A percentile compares a stretch with the other conserved stretches of the same genome.
phyloP scores from a whole-genome alignment of 2,797 vertebrate genomes.

The Squalus acanthias region DNA sequence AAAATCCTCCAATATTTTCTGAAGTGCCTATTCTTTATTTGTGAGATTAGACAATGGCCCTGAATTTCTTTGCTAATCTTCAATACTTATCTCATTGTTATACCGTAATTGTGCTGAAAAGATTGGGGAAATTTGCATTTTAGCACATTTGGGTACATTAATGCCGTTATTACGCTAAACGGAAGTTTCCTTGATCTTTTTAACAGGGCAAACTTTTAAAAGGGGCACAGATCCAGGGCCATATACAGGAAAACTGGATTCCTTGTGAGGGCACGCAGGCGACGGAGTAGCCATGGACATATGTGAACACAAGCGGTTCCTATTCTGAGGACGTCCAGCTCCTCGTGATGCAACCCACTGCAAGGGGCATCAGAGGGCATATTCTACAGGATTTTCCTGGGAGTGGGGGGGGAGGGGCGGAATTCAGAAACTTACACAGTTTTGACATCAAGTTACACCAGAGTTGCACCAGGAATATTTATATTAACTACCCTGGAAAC shows the following conservation, averaged over 20 bases:
- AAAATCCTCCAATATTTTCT: neutral
- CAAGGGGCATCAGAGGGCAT: neutral
- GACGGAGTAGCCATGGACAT: neutral
- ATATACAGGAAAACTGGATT: neutral
- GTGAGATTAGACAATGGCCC: neutral
- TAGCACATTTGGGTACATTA: neutral
- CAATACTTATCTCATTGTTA: neutral
- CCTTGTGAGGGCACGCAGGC: neutral
- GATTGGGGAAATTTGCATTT: neutral
- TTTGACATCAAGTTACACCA: neutral
- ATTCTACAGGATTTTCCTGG: too few species aligned
- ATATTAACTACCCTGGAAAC: neutral
- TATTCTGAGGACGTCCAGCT: neutral
- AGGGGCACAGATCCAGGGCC: too few species aligned
- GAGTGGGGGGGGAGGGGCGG: too few species aligned
- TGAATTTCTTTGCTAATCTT: neutral
- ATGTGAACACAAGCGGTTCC: neutral
- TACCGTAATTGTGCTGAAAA: neutral
- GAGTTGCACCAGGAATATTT: neutral
- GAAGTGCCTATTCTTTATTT: neutral
- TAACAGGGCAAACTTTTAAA: neutral
- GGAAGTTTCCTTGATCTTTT: neutral
- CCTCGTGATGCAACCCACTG: neutral
- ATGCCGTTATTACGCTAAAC: neutral
- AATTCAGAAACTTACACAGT: neutral